Percentiles rank a stretch among this genome's conserved stretches.
Conservation (phyloP, 23 tunicate species). For the Styela plicata region DNA sequence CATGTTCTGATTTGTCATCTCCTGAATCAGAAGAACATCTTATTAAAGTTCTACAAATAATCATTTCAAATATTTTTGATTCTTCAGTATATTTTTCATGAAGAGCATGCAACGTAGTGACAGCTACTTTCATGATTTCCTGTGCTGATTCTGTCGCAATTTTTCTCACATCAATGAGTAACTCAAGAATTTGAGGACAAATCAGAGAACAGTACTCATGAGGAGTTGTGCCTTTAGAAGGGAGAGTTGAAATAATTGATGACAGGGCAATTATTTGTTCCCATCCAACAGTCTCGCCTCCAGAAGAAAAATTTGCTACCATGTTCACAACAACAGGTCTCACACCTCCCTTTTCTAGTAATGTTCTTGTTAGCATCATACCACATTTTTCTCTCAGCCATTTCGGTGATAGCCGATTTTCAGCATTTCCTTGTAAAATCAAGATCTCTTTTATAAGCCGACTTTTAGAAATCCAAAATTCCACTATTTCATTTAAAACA, state of each 20-base stretch:
- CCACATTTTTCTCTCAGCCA: conserved; percentile 33
- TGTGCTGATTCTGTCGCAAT: neutral
- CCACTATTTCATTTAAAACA: neutral
- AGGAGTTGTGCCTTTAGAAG: neutral
- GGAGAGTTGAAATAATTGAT: conserved; percentile 27
- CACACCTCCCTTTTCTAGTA: conserved; percentile 17
- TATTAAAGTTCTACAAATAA: neutral
- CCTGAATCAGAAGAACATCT: neutral
- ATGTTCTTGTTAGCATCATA: neutral
- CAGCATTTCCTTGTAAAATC: neutral
- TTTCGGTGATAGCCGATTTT: neutral
- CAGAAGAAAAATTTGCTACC: neutral
- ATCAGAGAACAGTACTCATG: neutral
- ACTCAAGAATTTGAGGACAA: conserved; percentile 12
- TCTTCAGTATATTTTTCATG: conserved; percentile 14
- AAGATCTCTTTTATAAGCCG: neutral
- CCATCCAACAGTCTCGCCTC: neutral
- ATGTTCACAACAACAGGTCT: neutral
- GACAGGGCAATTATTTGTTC: conserved; percentile 4
- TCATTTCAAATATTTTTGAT: conserved; percentile 2
- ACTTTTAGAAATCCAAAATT: conserved; percentile 1
- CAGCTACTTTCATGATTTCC: conserved; percentile 1
- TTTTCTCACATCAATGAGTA: neutral
- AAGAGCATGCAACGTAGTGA: conserved; percentile 23
- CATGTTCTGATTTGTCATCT: neutral